Evolutionary conservation across 2,888 invertebrate species (phyloP).

Genomic region (Tachina lurida): DNA sequence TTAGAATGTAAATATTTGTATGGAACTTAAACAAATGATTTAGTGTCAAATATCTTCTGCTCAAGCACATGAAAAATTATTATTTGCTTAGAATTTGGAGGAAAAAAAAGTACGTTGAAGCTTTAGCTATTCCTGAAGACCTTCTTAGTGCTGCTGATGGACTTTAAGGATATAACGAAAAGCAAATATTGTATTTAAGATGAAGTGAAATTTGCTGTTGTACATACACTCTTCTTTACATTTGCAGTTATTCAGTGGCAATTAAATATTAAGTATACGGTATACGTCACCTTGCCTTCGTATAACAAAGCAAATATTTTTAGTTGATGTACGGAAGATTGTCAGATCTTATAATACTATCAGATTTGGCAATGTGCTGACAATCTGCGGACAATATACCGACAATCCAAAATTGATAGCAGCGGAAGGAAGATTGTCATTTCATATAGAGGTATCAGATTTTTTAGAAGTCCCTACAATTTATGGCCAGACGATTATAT

Average conservation of each 20-base stretch:
- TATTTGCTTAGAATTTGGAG: constrained; percentile 37
- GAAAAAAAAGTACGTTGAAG: background rate
- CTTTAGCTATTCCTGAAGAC: background rate
- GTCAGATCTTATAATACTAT: too few relatives aligned
- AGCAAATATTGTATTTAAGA: constrained; percentile 7
- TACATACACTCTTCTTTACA: background rate
- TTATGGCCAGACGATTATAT: too few relatives aligned
- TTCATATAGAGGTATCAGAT: too few relatives aligned
- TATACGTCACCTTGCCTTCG: constrained; percentile 28
- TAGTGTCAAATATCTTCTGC: constrained; percentile 29
- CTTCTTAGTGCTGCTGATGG: background rate
- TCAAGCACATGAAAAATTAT: background rate
- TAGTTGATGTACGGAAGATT: too few relatives aligned
- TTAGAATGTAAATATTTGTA: constrained; percentile 61
- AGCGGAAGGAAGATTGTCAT: too few relatives aligned
- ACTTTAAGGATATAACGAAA: constrained; percentile 6
- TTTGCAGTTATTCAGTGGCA: background rate
- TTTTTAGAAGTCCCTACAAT: too few relatives aligned
- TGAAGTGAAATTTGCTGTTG: background rate
- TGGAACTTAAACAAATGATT: constrained; percentile 55
- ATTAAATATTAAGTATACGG: constrained; percentile 29
- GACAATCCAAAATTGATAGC: too few relatives aligned
- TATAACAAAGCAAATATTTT: background rate
- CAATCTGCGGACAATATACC: too few relatives aligned
- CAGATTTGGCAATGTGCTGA: too few relatives aligned